Evolutionary conservation across 2,113 vertebrate species (phyloP).

Genomic region (Mirza zaza): DNA sequence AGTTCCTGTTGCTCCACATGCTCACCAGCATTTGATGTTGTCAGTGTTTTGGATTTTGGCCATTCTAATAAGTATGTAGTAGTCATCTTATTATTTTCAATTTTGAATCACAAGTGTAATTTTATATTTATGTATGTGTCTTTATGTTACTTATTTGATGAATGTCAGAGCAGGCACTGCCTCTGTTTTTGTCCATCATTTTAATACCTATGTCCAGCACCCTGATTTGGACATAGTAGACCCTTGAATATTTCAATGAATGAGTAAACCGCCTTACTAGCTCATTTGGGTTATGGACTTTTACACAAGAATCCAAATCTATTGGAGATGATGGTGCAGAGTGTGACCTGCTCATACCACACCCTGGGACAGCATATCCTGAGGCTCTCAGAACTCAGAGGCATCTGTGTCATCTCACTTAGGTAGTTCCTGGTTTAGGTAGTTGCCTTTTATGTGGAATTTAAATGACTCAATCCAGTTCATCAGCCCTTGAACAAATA

Average conservation of each 20-base stretch:
- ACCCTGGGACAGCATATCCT: neutral
- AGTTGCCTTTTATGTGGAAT: neutral
- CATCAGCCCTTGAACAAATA: neutral
- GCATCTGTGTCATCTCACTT: neutral
- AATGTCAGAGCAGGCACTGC: neutral
- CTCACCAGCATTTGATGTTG: neutral
- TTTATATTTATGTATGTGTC: slow-evolving; percentile 17
- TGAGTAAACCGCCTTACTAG: neutral
- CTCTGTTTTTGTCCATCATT: neutral
- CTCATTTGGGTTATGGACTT: neutral
- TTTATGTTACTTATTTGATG: neutral
- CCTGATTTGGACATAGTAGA: neutral
- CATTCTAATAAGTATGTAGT: neutral
- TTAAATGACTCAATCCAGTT: neutral
- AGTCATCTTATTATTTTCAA: neutral
- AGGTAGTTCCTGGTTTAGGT: neutral
- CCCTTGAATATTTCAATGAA: neutral
- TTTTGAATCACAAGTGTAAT: neutral
- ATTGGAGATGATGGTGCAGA: neutral
- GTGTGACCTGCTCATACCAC: neutral
- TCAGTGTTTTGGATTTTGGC: neutral
- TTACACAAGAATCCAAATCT: neutral
- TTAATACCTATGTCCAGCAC: neutral
- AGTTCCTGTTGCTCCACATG: neutral
- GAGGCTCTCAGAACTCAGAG: neutral